A percentile compares a stretch with the other conserved stretches of the same genome.
These are phyloP conservation scores for Meloidogyne floridensis DNA, from an alignment of 1,140 invertebrate genomes.

Conservation along the genomic window DNA sequence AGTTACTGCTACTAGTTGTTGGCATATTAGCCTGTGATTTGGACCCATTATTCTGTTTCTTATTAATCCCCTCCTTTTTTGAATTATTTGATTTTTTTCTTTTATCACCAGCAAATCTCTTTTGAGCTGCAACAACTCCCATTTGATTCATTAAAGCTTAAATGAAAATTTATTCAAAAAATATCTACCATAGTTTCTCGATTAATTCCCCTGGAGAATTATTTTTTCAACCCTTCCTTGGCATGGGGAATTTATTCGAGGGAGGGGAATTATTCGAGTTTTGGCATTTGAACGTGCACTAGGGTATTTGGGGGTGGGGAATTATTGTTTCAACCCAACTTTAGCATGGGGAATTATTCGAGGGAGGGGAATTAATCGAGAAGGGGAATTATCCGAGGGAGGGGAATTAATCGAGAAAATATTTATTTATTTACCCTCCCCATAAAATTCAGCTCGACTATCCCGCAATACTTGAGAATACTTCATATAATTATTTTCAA, in stretches of 20 bases:
- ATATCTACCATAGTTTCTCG: too few relatives aligned
- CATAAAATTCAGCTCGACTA: constrained; percentile 26
- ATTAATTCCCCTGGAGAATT: too few relatives aligned
- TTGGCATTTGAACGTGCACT: too few relatives aligned
- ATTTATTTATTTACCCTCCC: neutral
- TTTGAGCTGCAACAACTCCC: neutral
- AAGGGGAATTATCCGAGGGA: too few relatives aligned
- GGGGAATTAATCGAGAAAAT: too few relatives aligned
- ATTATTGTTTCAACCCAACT: too few relatives aligned
- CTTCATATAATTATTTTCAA: constrained; percentile 31
- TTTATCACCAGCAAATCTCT: neutral
- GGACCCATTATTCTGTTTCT: neutral
- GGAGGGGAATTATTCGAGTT: too few relatives aligned
- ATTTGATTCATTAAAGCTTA: neutral
- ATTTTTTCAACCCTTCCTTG: too few relatives aligned
- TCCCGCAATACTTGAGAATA: constrained; percentile 19
- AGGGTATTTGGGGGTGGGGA: too few relatives aligned
- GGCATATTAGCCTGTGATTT: neutral
- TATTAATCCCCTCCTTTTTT: neutral
- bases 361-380: too few relatives aligned
- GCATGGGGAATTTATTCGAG: too few relatives aligned
- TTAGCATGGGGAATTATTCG: too few relatives aligned
- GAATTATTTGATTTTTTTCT: neutral
- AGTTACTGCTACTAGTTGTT: neutral
- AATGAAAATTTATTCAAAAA: neutral